These are phyloP conservation scores for Pteropus rufus DNA, from an alignment of 2,797 vertebrate genomes.

Conservation along the genomic window DNA sequence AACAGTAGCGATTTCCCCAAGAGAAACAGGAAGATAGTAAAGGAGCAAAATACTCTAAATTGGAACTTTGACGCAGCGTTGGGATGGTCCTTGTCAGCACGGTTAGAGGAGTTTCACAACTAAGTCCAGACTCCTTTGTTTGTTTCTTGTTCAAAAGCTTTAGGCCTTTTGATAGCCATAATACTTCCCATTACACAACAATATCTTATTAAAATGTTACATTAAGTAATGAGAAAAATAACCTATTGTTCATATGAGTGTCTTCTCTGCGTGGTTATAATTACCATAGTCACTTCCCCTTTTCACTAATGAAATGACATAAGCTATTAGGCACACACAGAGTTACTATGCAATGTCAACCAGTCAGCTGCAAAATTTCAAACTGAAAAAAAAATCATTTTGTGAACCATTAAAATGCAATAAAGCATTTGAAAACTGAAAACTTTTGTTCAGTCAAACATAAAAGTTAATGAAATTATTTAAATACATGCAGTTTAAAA, in stretches of 20 bases:
- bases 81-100: fast-evolving
- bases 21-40: not conserved
- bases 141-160: not conserved
- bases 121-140: not conserved
- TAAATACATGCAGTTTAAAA: not conserved
- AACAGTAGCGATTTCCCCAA: fast-evolving
- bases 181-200: not conserved
- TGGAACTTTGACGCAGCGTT: fast-evolving
- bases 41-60: not conserved
- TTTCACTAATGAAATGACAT: slow-evolving; percentile 9
- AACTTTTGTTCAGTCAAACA: slow-evolving; percentile 45
- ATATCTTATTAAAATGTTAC: not conserved
- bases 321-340: not conserved
- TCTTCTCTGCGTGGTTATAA: not conserved
- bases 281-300: not conserved
- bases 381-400: not conserved
- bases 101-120: not conserved
- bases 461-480: slow-evolving; percentile 33
- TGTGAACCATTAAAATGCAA: slow-evolving; percentile 23
- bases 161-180: not conserved
- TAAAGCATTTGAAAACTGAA: not conserved
- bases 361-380: slow-evolving; percentile 42
- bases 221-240: slow-evolving; percentile 25
- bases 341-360: not conserved
- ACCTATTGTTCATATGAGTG: not conserved